These are phyloP conservation scores for Deroptyus accipitrinus DNA, from an alignment of 2,113 vertebrate species.

Conservation along the genomic window DNA sequence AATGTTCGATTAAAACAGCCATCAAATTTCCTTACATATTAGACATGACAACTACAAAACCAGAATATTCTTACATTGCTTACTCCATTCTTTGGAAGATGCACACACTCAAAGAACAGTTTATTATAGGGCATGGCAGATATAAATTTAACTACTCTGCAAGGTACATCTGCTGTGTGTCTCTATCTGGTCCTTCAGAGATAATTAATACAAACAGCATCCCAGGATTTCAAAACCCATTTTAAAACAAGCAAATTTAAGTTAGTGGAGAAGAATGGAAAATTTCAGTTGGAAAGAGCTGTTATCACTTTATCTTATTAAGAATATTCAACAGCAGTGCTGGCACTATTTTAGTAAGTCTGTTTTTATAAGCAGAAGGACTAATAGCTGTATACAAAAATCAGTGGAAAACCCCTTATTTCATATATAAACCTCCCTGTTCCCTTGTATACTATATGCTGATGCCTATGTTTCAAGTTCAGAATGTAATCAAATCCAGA, in stretches of 20 bases:
- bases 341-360: not conserved
- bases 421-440: not conserved
- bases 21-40: not conserved
- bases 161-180: not conserved
- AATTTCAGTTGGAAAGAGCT: not conserved
- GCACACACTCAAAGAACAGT: not conserved
- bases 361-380: not conserved
- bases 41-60: not conserved
- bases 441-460: not conserved
- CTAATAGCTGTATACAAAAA: not conserved
- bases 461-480: not conserved
- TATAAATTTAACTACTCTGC: not conserved
- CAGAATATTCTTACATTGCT: not conserved
- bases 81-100: not conserved
- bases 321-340: not conserved
- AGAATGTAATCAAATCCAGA: not conserved
- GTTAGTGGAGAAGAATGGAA: not conserved
- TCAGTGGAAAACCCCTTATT: fast-evolving
- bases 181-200: not conserved
- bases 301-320: not conserved
- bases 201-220: not conserved
- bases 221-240: not conserved
- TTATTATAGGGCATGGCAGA: not conserved
- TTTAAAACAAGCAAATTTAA: not conserved
- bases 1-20: not conserved